Evolutionary conservation across 2,113 vertebrate species (phyloP).

Genomic region (Strigops habroptila): DNA sequence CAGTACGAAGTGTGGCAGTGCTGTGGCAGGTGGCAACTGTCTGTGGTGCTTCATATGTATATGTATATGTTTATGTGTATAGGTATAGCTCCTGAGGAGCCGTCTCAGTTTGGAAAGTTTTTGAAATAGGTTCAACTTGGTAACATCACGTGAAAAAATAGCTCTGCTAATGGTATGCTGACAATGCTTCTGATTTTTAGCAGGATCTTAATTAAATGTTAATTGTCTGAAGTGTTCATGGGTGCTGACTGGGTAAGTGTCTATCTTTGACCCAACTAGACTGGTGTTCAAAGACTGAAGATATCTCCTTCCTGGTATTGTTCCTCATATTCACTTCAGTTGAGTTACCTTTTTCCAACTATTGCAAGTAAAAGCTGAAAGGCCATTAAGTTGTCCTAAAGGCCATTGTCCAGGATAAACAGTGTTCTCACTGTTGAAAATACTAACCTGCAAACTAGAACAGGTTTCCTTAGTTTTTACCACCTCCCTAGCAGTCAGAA

Average conservation of each 20-base stretch:
- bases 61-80: no score
- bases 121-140: not conserved
- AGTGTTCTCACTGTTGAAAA: not conserved
- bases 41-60: not conserved
- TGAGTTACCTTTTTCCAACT: not conserved
- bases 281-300: not conserved
- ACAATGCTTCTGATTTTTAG: not conserved
- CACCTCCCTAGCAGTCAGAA: not conserved
- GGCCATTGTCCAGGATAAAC: not conserved
- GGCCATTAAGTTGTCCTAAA: not conserved
- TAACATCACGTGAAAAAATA: not conserved
- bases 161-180: not conserved
- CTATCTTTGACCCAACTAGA: not conserved
- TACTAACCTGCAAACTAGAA: not conserved
- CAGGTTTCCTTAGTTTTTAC: not conserved
- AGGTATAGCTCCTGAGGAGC: not conserved
- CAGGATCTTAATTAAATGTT: not conserved
- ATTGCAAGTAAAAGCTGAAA: not conserved
- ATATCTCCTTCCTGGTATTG: not conserved
- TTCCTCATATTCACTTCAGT: not conserved
- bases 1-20: not conserved
- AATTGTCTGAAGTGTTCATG: not conserved
- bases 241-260: not conserved
- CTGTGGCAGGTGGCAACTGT: not conserved
- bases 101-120: not conserved